Base-by-base conservation (phyloP, 2,113 vertebrate species). In the Gadus macrocephalus region DNA sequence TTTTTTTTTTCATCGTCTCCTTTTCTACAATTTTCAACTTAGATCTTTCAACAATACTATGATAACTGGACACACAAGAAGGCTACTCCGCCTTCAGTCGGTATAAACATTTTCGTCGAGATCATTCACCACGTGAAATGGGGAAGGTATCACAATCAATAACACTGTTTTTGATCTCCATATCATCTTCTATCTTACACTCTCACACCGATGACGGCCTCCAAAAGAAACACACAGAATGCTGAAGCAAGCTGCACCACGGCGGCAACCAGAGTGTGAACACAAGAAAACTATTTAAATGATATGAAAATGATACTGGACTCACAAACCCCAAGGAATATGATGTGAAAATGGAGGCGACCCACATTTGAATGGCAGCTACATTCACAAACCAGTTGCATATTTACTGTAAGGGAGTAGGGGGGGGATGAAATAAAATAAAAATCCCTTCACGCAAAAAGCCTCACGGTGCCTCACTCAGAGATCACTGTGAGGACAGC, bases 351-450 rank as follows among this genome's bases (percentile, higher is more conserved):
- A 84, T 86, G 83, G 90, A 85, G 82, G 84, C 79, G 80, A 87
- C 89, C 81, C 85, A 89, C 83, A 88, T 92, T 89, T 89, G 83
- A 90, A 89, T 89, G 86, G 77, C 84, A 88, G 89, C 87, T 90
- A 91, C 91, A 92, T 92, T 92, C 91, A 91, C 90, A 67, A 91
- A 92, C 88, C 87, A 89, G 90, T 92, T 93, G 90, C 90, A 92
- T 93, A 90, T 89, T 87, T 86, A 85, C 87, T 85, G 84, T 49
- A 14, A 49, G 12, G 42, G 11, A 14, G 12, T 9, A 1, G 20
- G 20, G 6, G 42, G 42, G 42, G 42, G 42, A 49, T 49, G 42
- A 49, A 49, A 49, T 49, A 49, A 49, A 49, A 14, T 88, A 83
- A 83, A 89, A 81, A 85, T 85, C 82, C 81, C 73, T 71, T 87